phyloP scores from a whole-genome alignment of 2,113 vertebrate species.

The Leucoraja erinaceus region DNA sequence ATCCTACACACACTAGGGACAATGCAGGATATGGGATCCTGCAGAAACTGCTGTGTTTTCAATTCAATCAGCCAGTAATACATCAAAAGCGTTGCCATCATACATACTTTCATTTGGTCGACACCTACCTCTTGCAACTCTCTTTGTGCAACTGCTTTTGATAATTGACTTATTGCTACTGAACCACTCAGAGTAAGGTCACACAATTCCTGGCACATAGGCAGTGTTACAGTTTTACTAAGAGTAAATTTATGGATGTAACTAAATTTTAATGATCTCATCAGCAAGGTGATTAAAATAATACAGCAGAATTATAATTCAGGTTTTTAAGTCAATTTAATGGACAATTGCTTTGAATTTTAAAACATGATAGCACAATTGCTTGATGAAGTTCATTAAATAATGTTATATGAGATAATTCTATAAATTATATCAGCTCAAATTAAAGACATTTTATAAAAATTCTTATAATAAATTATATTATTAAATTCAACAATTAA shows the following conservation, averaged over 20 bases:
- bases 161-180: not conserved
- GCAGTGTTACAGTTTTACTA: not conserved
- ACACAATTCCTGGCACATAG: not conserved
- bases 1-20: no score
- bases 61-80: not conserved
- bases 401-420: not conserved
- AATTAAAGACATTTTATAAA: not conserved
- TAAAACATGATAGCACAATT: not conserved
- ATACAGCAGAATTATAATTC: not conserved
- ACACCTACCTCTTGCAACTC: not conserved
- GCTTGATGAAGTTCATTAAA: not conserved
- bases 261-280: constrained; percentile 23
- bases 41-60: not conserved
- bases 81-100: not conserved
- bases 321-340: not conserved
- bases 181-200: not conserved
- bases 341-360: not conserved
- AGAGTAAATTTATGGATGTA: constrained; percentile 15
- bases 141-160: not conserved
- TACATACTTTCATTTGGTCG: not conserved
- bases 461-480: not conserved
- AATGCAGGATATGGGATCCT: not conserved
- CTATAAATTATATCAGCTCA: not conserved
- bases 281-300: constrained; percentile 32
- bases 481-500: not conserved